Evolutionary conservation across 2,888 invertebrate genomes (phyloP).

Genomic region (Thymelicus sylvestris): DNA sequence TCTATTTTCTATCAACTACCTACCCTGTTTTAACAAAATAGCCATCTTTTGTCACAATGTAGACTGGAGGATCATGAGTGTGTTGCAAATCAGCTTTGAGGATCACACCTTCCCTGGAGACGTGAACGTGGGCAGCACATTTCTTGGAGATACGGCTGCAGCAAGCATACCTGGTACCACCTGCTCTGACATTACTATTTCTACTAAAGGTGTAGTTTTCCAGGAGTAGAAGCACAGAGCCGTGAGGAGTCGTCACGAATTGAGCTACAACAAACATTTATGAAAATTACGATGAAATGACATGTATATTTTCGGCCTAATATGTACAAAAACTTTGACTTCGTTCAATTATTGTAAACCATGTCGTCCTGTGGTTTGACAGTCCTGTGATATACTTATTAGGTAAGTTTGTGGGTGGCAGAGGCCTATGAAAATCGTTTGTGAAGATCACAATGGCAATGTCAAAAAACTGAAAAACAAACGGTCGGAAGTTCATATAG

Average conservation of each 20-base stretch:
- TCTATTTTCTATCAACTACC: background rate
- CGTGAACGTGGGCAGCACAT: slow-evolving; percentile 49
- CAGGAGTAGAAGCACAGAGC: slow-evolving; percentile 47
- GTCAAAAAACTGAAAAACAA: too few relatives aligned
- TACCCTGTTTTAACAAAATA: slow-evolving; percentile 43
- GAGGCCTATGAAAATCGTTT: too few relatives aligned
- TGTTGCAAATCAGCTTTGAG: slow-evolving; percentile 45
- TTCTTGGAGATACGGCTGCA: slow-evolving; percentile 46
- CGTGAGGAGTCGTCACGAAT: slow-evolving; percentile 41
- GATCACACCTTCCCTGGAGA: slow-evolving; percentile 47
- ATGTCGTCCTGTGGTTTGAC: too few relatives aligned
- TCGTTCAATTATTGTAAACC: too few relatives aligned
- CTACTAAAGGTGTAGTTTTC: slow-evolving; percentile 53
- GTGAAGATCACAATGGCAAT: too few relatives aligned
- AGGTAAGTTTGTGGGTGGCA: too few relatives aligned
- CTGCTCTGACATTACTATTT: slow-evolving; percentile 43
- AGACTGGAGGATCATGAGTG: slow-evolving; percentile 46
- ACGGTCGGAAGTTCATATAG: too few relatives aligned
- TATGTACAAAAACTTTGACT: too few relatives aligned
- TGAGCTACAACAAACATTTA: slow-evolving; percentile 37
- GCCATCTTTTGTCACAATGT: slow-evolving; percentile 44
- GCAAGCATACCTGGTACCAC: slow-evolving; percentile 48
- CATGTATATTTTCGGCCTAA: too few relatives aligned
- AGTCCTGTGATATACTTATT: too few relatives aligned
- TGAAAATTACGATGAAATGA: background rate